phyloP scores from a whole-genome alignment of 1,140 invertebrate species.

The Popillia japonica region DNA sequence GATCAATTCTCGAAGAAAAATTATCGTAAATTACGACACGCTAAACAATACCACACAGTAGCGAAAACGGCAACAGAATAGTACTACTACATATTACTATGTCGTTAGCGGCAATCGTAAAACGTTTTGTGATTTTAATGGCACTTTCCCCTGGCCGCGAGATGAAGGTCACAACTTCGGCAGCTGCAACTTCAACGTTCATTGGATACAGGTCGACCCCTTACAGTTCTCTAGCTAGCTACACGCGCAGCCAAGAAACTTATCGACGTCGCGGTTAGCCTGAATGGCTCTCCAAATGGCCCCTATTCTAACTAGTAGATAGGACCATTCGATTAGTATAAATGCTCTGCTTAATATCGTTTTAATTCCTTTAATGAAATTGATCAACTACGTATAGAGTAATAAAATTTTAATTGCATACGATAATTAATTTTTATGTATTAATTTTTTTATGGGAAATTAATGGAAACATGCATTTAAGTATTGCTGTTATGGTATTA shows the following conservation, averaged over 20 bases:
- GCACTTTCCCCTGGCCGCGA: constrained; percentile 7
- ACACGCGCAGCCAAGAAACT: neutral
- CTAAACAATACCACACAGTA: neutral
- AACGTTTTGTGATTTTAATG: constrained; percentile 11
- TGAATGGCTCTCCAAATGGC: neutral
- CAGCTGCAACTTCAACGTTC: neutral
- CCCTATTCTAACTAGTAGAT: too few species aligned
- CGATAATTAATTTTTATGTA: too few species aligned
- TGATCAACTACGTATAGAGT: too few species aligned
- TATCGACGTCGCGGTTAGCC: neutral
- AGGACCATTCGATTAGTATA: too few species aligned
- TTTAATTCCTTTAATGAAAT: too few species aligned
- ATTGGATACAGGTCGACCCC: neutral
- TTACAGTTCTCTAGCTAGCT: neutral
- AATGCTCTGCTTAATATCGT: too few species aligned
- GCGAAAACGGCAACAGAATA: neutral
- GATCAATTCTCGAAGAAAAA: neutral
- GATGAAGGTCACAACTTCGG: constrained; percentile 12
- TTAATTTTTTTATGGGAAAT: too few species aligned
- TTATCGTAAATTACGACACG: constrained; percentile 2
- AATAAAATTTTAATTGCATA: too few species aligned
- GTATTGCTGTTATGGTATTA: too few species aligned
- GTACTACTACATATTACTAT: neutral
- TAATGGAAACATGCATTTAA: too few species aligned
- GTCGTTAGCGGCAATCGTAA: neutral